Evolutionary conservation across 2,113 vertebrate species (phyloP), one percentile per base, ranked within the genome.

Genomic region (Anolis carolinensis): DNA sequence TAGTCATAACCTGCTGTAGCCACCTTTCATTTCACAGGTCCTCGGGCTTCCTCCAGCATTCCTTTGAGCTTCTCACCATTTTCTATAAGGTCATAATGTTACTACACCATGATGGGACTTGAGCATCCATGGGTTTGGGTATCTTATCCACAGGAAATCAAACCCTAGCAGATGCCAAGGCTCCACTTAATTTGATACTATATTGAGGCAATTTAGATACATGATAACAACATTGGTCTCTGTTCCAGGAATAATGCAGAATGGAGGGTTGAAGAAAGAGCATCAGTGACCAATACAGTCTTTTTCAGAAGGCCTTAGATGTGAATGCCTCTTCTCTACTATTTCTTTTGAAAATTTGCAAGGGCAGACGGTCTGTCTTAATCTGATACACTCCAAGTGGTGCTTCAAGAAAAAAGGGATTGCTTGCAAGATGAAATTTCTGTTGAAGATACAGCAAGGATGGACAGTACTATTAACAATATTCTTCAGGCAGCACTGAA

Each of bases 401-500:
- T 62, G 70, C 48, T 73, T 39, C 70, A 83, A 75, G 13, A 48
- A 67, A 50, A 73, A 78, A 55, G 7, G 4, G 63, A 18, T 16
- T 16, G 30, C 65, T 86, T 79, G 65, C 13, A 36, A 68, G 52
- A 55, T 55, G 7, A 55, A 13, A 14, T 8, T 36, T 78, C 8
- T 78, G 16, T 11, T 36, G 48, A 30, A 50, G n/a, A 65, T 63
- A 77, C 67, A 20, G 39, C 25, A 79, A 79, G 27, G 50, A 81
- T 84, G 71, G 67, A 75, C 81, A 85, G 36, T 30, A 67, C 0
- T 39, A 16, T 0, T 44, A 44, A 25, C 81, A 50, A 82, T 34
- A 65, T 84, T 87, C 79, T 82, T 74, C 85, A 48, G 36, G 84
- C 50, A 82, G 32, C 50, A 92, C 82, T 48, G 76, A 78, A 83